These are phyloP conservation scores for Harlomillsia oculata DNA, from an alignment of 1,140 invertebrate species.

Conservation along the genomic window DNA sequence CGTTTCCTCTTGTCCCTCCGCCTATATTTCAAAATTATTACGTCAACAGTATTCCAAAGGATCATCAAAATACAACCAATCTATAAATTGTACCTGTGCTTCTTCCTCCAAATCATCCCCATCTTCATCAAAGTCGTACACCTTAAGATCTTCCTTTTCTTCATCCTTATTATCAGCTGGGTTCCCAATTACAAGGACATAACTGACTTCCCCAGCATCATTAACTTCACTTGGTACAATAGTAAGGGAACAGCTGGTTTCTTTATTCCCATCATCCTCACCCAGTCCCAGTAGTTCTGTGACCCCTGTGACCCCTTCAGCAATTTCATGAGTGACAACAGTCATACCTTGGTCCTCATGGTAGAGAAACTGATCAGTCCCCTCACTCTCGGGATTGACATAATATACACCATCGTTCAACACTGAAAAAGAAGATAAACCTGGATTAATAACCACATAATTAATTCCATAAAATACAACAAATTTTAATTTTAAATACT, in stretches of 20 bases:
- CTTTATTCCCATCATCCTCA: conserved; percentile 37
- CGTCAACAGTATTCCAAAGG: neutral
- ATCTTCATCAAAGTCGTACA: conserved; percentile 53
- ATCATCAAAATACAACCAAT: neutral
- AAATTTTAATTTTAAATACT: too few species aligned
- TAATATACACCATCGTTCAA: conserved; percentile 20
- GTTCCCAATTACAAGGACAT: conserved; percentile 78
- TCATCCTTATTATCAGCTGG: conserved; percentile 45
- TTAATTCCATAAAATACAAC: too few species aligned
- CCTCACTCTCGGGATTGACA: conserved; percentile 17
- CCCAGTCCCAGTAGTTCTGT: conserved; percentile 27
- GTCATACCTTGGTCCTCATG: conserved; percentile 21
- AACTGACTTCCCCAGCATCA: conserved; percentile 72
- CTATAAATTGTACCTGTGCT: too few species aligned
- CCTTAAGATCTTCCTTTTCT: conserved; percentile 45
- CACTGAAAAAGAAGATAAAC: neutral
- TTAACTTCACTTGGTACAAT: conserved; percentile 71
- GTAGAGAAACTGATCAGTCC: conserved; percentile 27
- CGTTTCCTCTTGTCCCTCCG: conserved; percentile 46
- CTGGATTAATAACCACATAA: neutral
- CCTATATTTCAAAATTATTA: conserved; percentile 33
- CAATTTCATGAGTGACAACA: conserved; percentile 17
- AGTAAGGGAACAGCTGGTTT: conserved; percentile 71
- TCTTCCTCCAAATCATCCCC: conserved; percentile 47
- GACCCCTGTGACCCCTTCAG: conserved; percentile 11